Percentiles rank a stretch among this genome's conserved stretches.
These are phyloP conservation scores for Saguinus midas DNA, from an alignment of 2,113 vertebrate genomes.

Conservation along the genomic window DNA sequence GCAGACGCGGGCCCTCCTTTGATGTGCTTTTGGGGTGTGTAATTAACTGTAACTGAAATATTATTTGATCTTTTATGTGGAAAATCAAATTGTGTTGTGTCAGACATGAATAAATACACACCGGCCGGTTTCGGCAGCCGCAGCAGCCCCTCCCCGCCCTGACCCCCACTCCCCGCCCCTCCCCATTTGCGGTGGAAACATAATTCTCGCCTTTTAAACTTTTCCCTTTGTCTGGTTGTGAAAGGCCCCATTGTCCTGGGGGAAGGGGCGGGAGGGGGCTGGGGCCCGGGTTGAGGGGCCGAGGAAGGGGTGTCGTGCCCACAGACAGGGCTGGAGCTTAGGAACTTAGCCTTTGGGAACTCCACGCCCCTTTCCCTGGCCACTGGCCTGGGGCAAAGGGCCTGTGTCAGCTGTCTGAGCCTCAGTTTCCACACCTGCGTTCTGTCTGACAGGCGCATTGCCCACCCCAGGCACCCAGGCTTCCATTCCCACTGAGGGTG, in stretches of 20 bases:
- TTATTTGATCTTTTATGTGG: slow-evolving; percentile 77
- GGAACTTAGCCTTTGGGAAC: background rate
- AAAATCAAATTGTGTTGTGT: slow-evolving; percentile 78
- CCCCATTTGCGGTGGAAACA: slow-evolving; percentile 55
- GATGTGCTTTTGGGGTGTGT: slow-evolving; percentile 73
- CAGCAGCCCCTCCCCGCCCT: background rate
- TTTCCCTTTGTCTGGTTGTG: slow-evolving; percentile 45
- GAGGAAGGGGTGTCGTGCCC: background rate
- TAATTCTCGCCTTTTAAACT: slow-evolving; percentile 69
- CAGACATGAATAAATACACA: slow-evolving; percentile 42
- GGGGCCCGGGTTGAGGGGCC: background rate
- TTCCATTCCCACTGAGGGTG: background rate
- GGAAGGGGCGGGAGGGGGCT: background rate
- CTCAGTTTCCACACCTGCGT: slow-evolving; percentile 8
- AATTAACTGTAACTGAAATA: slow-evolving; percentile 81
- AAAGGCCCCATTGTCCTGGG: slow-evolving; percentile 64
- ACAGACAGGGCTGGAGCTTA: background rate
- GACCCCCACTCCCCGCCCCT: background rate
- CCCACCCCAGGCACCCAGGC: too few species aligned
- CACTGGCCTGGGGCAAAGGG: background rate
- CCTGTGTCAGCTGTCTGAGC: background rate
- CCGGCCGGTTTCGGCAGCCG: background rate
- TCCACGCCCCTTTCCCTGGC: too few species aligned
- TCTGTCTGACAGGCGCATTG: background rate
- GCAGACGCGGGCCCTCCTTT: background rate